A percentile compares a stretch with the other conserved stretches of the same genome.
phyloP scores from a whole-genome alignment of 2,113 vertebrate genomes.

The Chaetodon trifascialis region DNA sequence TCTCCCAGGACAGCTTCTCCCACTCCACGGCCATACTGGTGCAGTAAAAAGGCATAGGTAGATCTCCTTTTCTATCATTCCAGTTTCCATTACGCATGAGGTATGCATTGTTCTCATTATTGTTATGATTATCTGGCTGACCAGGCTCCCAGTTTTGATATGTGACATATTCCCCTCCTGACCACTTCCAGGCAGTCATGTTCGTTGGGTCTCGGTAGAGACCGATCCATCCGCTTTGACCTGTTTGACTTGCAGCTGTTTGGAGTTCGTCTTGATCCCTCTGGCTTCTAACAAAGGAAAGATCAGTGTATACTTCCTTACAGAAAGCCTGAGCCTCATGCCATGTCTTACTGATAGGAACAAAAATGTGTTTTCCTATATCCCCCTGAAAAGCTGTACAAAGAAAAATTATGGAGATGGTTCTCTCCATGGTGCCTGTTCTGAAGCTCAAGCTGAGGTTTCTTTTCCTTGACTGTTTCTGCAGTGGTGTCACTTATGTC shows the following conservation, averaged over 20 bases:
- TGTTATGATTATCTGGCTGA: fast-evolving
- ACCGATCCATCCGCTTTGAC: constrained; percentile 47
- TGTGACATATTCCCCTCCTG: background rate
- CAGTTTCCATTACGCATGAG: no score
- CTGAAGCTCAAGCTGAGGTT: background rate
- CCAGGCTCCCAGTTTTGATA: background rate
- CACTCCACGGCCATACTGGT: no score
- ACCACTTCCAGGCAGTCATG: constrained; percentile 27
- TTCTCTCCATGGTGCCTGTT: constrained; percentile 11
- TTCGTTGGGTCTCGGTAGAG: background rate
- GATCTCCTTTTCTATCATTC: no score
- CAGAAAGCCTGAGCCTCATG: background rate
- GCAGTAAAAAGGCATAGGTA: no score
- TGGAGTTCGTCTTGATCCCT: background rate
- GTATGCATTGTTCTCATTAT: no score
- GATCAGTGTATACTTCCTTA: background rate
- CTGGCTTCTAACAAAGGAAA: constrained; percentile 15
- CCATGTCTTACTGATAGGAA: fast-evolving
- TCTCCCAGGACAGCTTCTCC: constrained; percentile 24
- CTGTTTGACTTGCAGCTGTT: background rate
- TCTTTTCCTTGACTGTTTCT: background rate
- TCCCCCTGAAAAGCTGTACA: background rate
- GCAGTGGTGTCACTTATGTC: background rate
- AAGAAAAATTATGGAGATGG: constrained; percentile 12
- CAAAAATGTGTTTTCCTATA: constrained; percentile 15